A percentile compares a stretch with the other conserved stretches of the same genome.
Evolutionary conservation across 2,888 invertebrate species (phyloP).

Genomic region (Drosophila tanythrix): DNA sequence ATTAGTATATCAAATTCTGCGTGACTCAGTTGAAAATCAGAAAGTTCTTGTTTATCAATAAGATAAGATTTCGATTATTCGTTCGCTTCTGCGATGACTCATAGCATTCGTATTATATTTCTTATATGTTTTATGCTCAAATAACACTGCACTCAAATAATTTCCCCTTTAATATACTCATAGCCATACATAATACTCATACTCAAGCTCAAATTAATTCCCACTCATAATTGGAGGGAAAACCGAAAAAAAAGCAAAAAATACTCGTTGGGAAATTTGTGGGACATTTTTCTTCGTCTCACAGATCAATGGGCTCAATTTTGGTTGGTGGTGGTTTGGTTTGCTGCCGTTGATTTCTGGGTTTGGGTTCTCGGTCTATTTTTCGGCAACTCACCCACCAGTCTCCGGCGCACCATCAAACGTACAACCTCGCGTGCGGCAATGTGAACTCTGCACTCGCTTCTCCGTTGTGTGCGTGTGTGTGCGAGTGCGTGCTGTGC

Average conservation of each 20-base stretch:
- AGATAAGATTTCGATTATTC: constrained; percentile 42
- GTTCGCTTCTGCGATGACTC: constrained; percentile 31
- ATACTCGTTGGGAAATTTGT: constrained; percentile 11
- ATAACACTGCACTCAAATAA: constrained; percentile 36
- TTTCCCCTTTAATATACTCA: background rate
- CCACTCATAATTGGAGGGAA: constrained; percentile 8
- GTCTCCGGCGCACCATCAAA: constrained; percentile 80
- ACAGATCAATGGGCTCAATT: constrained; percentile 46
- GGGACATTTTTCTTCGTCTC: constrained; percentile 54
- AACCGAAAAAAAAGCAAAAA: constrained; percentile 13
- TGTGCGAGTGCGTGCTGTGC: constrained; percentile 6
- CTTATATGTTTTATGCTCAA: constrained; percentile 30
- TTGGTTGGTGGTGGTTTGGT: constrained; percentile 41
- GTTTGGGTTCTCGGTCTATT: constrained; percentile 69
- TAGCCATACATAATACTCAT: background rate
- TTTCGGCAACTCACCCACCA: constrained; percentile 83
- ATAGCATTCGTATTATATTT: constrained; percentile 4
- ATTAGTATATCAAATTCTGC: constrained; percentile 35
- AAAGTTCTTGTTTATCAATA: constrained; percentile 17
- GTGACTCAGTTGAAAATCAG: constrained; percentile 43
- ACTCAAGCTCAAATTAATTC: background rate
- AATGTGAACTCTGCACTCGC: constrained; percentile 54
- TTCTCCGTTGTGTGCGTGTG: constrained; percentile 8
- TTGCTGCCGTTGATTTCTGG: constrained; percentile 26
- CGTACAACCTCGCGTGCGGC: constrained; percentile 72